phyloP scores from a whole-genome alignment of 2,113 vertebrate genomes.

The Sphyrna mokarran region DNA sequence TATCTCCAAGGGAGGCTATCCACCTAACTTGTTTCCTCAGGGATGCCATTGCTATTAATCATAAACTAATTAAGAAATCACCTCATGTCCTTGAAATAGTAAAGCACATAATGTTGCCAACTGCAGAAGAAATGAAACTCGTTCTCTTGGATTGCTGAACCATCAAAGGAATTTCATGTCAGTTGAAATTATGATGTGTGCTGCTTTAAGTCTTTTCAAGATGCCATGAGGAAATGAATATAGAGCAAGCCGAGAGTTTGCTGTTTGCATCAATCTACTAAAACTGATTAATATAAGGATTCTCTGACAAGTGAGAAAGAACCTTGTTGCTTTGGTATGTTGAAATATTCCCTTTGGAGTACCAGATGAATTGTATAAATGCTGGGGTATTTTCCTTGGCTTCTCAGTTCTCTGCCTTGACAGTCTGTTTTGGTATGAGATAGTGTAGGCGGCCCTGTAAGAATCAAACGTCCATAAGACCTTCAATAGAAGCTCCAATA shows the following conservation, averaged over 20 bases:
- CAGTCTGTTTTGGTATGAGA: not conserved
- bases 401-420: not conserved
- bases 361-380: not conserved
- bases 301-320: not conserved
- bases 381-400: not conserved
- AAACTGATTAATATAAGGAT: not conserved
- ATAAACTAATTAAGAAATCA: constrained; percentile 14
- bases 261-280: not conserved
- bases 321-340: not conserved
- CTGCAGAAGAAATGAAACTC: constrained; percentile 8
- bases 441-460: not conserved
- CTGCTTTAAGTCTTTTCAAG: not conserved
- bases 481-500: not conserved
- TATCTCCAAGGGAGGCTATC: not conserved
- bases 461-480: not conserved
- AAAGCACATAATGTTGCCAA: constrained; percentile 6
- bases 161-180: constrained; percentile 30
- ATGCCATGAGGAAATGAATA: not conserved
- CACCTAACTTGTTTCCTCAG: not conserved
- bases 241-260: not conserved
- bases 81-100: constrained; percentile 14
- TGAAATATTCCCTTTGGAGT: not conserved
- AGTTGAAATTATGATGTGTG: not conserved
- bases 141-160: not conserved
- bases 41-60: constrained; percentile 2